phyloP scores from a whole-genome alignment of 2,888 invertebrate species.

The Heliconius ethilla region DNA sequence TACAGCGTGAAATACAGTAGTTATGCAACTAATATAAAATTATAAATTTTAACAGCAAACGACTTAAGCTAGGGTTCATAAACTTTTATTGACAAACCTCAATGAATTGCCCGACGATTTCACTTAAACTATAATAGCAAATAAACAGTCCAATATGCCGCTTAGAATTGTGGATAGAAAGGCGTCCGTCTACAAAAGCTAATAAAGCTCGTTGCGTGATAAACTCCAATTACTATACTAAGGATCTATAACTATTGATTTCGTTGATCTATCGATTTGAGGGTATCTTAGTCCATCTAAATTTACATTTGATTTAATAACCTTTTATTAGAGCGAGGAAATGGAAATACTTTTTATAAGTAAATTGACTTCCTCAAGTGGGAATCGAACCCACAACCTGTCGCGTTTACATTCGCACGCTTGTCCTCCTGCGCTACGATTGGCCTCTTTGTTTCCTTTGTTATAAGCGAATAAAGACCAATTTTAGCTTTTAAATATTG shows the following conservation, averaged over 20 bases:
- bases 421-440: no score
- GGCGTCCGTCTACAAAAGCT: conserved; percentile 12
- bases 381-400: no score
- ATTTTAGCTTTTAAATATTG: no score
- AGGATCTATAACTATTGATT: conserved; percentile 37
- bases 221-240: conserved; percentile 23
- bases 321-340: not conserved
- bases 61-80: not conserved
- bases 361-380: no score
- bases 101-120: conserved; percentile 4
- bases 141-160: not conserved
- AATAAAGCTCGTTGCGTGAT: conserved; percentile 30
- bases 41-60: not conserved
- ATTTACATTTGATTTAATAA: not conserved
- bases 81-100: conserved; percentile 11
- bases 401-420: no score
- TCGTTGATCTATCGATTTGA: conserved; percentile 15
- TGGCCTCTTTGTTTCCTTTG: not conserved
- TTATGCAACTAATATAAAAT: not conserved
- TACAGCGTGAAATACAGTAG: not conserved
- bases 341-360: no score
- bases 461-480: not conserved
- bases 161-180: conserved; percentile 10
- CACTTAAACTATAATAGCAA: not conserved
- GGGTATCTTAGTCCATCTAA: not conserved